Percentiles rank a stretch among this genome's conserved stretches.
phyloP scores from a whole-genome alignment of 2,888 invertebrate species.

The Lomographa bimaculata region DNA sequence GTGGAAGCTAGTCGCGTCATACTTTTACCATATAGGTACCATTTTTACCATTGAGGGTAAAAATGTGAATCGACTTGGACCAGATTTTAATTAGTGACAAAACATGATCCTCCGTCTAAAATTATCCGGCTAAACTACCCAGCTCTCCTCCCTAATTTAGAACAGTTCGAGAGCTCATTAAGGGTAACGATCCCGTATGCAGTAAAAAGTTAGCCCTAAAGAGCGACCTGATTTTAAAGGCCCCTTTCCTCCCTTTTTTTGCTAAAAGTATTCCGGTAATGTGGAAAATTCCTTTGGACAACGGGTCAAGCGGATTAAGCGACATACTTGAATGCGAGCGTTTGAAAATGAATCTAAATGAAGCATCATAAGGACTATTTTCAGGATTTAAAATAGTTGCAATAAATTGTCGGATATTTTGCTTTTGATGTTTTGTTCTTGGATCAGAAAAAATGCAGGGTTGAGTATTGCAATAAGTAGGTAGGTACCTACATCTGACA shows the following conservation, averaged over 20 bases:
- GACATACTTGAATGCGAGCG: conserved; percentile 2
- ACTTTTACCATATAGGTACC: no score
- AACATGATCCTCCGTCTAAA: not conserved
- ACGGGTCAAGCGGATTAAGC: conserved; percentile 10
- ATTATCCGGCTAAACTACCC: conserved; percentile 1
- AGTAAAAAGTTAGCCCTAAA: conserved; percentile 24
- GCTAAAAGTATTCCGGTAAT: conserved; percentile 13
- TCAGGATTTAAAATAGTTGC: no score
- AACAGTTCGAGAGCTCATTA: conserved; percentile 26
- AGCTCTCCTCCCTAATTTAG: not conserved
- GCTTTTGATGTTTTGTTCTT: no score
- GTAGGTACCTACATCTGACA: no score
- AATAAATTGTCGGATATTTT: no score
- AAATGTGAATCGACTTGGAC: no score
- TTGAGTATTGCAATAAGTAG: no score
- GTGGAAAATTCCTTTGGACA: conserved; percentile 18
- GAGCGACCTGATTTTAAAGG: conserved; percentile 10
- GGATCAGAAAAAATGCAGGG: no score
- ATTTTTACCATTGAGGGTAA: no score
- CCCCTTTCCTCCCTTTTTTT: conserved; percentile 9
- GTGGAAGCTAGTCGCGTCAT: no score
- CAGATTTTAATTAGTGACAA: not conserved
- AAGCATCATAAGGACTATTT: no score
- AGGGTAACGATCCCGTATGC: conserved; percentile 18
- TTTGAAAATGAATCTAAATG: not conserved